phyloP scores from a whole-genome alignment of 2,888 invertebrate genomes.

The Oligia fasciuncula region DNA sequence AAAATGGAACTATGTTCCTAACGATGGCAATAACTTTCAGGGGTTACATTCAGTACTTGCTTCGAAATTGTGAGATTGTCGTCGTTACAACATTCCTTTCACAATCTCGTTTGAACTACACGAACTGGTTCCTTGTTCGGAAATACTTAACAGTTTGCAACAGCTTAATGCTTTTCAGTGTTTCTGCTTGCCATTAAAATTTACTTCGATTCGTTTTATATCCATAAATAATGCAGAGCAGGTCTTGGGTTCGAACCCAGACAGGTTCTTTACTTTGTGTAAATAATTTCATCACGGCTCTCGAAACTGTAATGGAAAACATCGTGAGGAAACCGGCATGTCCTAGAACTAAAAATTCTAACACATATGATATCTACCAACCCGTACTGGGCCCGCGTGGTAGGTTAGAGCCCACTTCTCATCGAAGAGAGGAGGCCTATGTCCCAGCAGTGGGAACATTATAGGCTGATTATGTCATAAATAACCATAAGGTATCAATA shows the following conservation, averaged over 20 bases:
- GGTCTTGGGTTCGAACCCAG: too few relatives aligned
- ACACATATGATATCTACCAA: not conserved
- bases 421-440: not conserved
- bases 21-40: constrained; percentile 62
- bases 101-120: constrained; percentile 35
- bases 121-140: constrained; percentile 19
- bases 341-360: not conserved
- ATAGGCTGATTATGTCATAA: not conserved
- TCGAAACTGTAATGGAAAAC: not conserved
- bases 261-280: not conserved
- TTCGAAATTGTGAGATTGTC: constrained; percentile 56
- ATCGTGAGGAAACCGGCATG: not conserved
- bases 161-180: not conserved
- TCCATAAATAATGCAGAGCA: not conserved
- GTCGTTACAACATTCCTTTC: constrained; percentile 58
- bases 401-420: not conserved
- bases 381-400: not conserved
- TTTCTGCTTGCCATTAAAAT: constrained; percentile 2
- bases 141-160: constrained; percentile 28
- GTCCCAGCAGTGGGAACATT: not conserved
- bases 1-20: constrained; percentile 63
- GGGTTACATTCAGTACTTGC: constrained; percentile 54
- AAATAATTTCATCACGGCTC: not conserved
- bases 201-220: not conserved
- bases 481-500: not conserved